A percentile compares a stretch with the other conserved stretches of the same genome.
Evolutionary conservation across 2,797 vertebrate species (phyloP).

Genomic region (Meda fulgida): DNA sequence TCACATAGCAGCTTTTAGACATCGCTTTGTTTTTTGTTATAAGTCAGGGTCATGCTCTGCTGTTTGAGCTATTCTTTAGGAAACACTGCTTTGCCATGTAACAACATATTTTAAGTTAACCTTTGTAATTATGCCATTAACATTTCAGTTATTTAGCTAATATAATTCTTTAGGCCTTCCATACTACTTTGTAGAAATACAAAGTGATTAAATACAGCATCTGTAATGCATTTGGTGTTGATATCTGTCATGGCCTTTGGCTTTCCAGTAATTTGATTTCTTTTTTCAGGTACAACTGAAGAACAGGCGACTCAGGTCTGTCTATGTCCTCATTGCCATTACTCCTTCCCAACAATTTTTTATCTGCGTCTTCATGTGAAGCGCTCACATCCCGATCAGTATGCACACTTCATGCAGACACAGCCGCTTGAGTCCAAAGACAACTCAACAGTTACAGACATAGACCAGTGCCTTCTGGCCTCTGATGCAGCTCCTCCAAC

Average conservation of each 20-base stretch:
- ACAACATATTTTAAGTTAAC: not conserved
- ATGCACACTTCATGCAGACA: constrained; percentile 13
- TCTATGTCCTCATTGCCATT: constrained; percentile 72
- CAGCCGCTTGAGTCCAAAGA: constrained; percentile 10
- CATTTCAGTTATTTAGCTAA: not conserved
- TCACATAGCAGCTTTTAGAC: no score
- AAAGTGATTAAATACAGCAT: not conserved
- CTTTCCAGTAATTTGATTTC: not conserved
- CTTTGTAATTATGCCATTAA: not conserved
- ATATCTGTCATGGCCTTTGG: not conserved
- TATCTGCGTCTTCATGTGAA: constrained; percentile 76
- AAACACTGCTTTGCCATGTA: not conserved
- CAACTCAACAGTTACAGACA: constrained; percentile 1
- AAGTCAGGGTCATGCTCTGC: no score
- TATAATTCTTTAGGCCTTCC: not conserved
- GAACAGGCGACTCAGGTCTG: constrained; percentile 62
- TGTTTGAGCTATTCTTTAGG: no score
- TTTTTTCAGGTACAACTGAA: constrained; percentile 57
- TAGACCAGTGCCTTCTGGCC: constrained; percentile 50
- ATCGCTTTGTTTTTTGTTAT: no score
- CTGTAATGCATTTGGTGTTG: not conserved
- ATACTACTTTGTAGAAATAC: not conserved
- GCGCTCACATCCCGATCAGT: constrained; percentile 64
- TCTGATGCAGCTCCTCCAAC: constrained; percentile 43
- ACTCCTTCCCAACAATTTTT: constrained; percentile 75